phyloP scores from a whole-genome alignment of 2,888 invertebrate species.

The Lepidonotus clava region DNA sequence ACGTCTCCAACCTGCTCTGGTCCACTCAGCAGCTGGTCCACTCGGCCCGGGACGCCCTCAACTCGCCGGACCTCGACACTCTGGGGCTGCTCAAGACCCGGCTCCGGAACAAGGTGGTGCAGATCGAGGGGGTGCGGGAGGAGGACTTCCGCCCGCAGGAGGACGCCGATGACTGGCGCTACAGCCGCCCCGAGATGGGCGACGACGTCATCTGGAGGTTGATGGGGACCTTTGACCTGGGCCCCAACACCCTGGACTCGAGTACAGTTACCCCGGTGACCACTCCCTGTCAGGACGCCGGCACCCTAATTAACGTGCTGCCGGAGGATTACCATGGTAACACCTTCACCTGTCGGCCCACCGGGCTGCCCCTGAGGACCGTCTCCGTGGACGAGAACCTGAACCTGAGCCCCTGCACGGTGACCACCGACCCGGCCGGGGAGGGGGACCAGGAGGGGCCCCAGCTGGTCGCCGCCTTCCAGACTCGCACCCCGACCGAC shows the following conservation, averaged over 20 bases:
- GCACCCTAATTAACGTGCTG: neutral
- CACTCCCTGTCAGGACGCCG: constrained; percentile 19
- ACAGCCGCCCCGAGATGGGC: constrained; percentile 4
- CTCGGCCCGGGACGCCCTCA: neutral
- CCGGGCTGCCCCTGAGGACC: neutral
- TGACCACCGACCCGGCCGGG: neutral
- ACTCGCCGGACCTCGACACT: constrained; percentile 36
- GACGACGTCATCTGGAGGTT: constrained; percentile 38
- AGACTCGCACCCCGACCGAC: neutral
- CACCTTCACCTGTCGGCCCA: neutral
- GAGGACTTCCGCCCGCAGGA: constrained; percentile 4
- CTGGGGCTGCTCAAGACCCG: neutral
- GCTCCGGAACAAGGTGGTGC: neutral
- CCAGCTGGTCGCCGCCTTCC: neutral
- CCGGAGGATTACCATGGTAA: neutral
- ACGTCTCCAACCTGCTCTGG: constrained; percentile 28
- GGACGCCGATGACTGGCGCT: neutral
- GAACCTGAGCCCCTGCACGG: neutral
- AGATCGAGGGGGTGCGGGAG: constrained; percentile 13
- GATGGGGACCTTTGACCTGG: constrained; percentile 29
- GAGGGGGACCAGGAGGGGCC: neutral
- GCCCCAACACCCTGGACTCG: neutral
- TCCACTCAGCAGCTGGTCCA: neutral
- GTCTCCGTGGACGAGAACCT: constrained; percentile 33
- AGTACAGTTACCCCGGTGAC: constrained; percentile 7